phyloP scores from a whole-genome alignment of 2,113 vertebrate species.

The Chlorocebus sabaeus region DNA sequence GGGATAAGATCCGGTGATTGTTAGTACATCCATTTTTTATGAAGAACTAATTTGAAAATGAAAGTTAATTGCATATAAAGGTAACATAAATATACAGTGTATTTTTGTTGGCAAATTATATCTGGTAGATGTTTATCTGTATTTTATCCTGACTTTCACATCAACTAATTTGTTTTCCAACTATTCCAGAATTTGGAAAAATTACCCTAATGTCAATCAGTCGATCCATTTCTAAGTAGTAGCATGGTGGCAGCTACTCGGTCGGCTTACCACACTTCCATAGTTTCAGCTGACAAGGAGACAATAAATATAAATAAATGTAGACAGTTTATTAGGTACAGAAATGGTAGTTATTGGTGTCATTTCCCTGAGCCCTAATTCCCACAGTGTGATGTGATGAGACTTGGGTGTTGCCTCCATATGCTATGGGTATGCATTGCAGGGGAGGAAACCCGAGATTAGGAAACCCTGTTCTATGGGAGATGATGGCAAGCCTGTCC shows the following conservation, averaged over 20 bases:
- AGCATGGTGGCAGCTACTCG: not conserved
- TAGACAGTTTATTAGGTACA: not conserved
- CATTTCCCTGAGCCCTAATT: not conserved
- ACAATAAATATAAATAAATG: not conserved
- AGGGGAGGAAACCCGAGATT: not conserved
- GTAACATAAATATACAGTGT: not conserved
- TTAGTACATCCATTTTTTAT: constrained; percentile 55
- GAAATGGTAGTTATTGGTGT: not conserved
- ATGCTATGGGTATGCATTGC: not conserved
- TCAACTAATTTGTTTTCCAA: not conserved
- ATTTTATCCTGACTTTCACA: not conserved
- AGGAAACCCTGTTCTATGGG: not conserved
- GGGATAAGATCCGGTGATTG: constrained; percentile 65
- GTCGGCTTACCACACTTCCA: not conserved
- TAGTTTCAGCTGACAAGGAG: not conserved
- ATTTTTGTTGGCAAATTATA: not conserved
- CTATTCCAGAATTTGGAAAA: not conserved
- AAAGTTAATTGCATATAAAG: constrained; percentile 71
- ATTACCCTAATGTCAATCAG: not conserved
- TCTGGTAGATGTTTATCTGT: not conserved
- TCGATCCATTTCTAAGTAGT: not conserved
- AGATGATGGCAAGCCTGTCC: not conserved
- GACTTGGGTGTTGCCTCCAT: not conserved
- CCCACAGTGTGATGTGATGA: not conserved
- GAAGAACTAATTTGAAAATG: constrained; percentile 66